phyloP scores from a whole-genome alignment of 64 coral and sea anemone genomes.

The Actinia tenebrosa region DNA sequence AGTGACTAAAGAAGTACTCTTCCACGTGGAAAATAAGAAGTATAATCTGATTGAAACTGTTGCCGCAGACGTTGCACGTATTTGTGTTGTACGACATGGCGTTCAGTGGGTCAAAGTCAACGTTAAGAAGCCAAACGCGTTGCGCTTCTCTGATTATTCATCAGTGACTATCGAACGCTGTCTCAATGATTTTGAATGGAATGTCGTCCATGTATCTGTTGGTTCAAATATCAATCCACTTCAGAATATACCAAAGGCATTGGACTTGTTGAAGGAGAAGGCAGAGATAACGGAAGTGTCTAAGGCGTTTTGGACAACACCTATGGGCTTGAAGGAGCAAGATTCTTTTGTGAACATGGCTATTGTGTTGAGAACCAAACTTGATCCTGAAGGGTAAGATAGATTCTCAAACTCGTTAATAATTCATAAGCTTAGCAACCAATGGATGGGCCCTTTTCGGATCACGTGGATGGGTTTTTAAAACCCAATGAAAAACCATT shows the following conservation, averaged over 20 bases:
- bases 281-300: slow-evolving; percentile 29
- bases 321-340: slow-evolving; percentile 42
- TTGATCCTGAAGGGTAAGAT: slow-evolving; percentile 47
- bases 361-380: slow-evolving; percentile 28
- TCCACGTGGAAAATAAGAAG: slow-evolving; percentile 57
- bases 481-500: too few species aligned
- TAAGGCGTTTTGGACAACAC: slow-evolving; percentile 36
- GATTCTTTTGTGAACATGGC: slow-evolving; percentile 57
- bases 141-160: slow-evolving; percentile 39
- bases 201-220: slow-evolving; percentile 43
- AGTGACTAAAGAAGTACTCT: slow-evolving; percentile 44
- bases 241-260: slow-evolving; percentile 24
- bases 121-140: slow-evolving; percentile 47
- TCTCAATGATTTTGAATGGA: slow-evolving; percentile 45
- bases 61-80: slow-evolving; percentile 64
- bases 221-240: slow-evolving; percentile 52
- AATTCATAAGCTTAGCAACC: too few species aligned
- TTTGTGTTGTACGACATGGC: slow-evolving; percentile 42
- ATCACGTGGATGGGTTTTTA: too few species aligned
- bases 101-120: slow-evolving; percentile 34
- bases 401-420: too few species aligned
- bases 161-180: slow-evolving; percentile 36
- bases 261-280: slow-evolving; percentile 29
- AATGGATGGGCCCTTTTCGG: too few species aligned
- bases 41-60: slow-evolving; percentile 59